phyloP scores from a whole-genome alignment of 1,140 invertebrate genomes.

The Pseudomyrmex sp. region DNA sequence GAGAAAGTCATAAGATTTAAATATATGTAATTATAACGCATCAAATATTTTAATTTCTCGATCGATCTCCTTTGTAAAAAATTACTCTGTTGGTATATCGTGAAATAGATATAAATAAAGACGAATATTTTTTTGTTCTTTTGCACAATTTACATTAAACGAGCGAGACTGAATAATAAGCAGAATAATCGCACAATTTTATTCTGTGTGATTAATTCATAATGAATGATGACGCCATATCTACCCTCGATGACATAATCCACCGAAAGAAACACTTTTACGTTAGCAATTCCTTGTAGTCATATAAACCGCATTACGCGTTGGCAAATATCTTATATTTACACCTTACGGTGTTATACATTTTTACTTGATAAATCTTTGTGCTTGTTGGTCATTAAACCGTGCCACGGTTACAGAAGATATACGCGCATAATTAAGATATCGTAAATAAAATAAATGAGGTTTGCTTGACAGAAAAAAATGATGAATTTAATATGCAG shows the following conservation, averaged over 20 bases:
- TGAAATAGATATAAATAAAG: too few relatives aligned
- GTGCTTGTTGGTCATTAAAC: constrained; percentile 30
- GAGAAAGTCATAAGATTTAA: constrained; percentile 31
- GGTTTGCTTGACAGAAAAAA: constrained; percentile 35
- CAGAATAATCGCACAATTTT: constrained; percentile 8
- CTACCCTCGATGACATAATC: constrained; percentile 7
- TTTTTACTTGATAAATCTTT: constrained; percentile 6
- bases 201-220: background rate
- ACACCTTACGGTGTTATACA: background rate
- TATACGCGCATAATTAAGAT: constrained; percentile 39
- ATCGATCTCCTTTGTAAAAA: background rate
- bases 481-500: constrained; percentile 33
- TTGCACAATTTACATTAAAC: background rate
- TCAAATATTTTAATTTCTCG: constrained; percentile 23
- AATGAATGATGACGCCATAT: background rate
- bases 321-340: constrained; percentile 5
- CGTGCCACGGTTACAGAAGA: constrained; percentile 14
- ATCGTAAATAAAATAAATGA: constrained; percentile 22
- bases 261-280: background rate
- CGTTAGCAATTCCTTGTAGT: background rate
- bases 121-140: background rate
- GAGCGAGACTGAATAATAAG: constrained; percentile 16
- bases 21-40: background rate
- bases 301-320: background rate
- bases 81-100: too few relatives aligned